Base-by-base conservation (phyloP, 1,140 invertebrate species). In the Brachionus koreanus region DNA sequence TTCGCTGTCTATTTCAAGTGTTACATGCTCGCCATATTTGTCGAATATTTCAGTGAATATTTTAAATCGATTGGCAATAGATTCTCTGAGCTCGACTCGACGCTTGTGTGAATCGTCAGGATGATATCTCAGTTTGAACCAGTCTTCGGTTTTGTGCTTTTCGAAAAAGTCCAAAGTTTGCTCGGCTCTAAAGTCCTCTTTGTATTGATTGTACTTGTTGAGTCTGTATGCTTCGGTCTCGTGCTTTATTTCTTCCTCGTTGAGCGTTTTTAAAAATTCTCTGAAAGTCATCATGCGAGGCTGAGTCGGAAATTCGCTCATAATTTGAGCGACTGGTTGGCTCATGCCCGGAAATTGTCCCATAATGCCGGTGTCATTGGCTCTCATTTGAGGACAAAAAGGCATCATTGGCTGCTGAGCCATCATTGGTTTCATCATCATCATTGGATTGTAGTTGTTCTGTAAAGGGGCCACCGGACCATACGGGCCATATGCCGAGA, bases 91-190 rank as follows among this genome's bases (percentile, higher is more conserved):
- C 87, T 98, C 96, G 35, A 95, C 93, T 89, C 94, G 95, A 49
- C 94, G 90, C 88, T 94, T 96, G 5, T 93, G 10, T 0, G 35
- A 65, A 10, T 82, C 81, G 9, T 72, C 42, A 13, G 83, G 83
- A 19, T 83, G 82, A 49, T 84, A 84, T 67, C 83, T 77, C 10
- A 83, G n/a, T 9, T 42, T 16, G 46, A 84, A 57, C 98, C 98
- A 99, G 93, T 99, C 97, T 88, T 99, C 97, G 87, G 98, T 96
- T 90, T 98, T 98, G 90, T 99, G 98, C 43, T 93, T 92, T 85
- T 98, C 93, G 90, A 99, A 99, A 90, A 99, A 99, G 88, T 98
- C 96, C 88, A 96, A 96, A 23, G 98, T 91, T 87, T 99, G 97
- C 87, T 97, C 95, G 75, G 94, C 91, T 86, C 93, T 93, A 86